Base-by-base conservation (phyloP, 2,113 vertebrate species). In the Fukomys damarensis region DNA sequence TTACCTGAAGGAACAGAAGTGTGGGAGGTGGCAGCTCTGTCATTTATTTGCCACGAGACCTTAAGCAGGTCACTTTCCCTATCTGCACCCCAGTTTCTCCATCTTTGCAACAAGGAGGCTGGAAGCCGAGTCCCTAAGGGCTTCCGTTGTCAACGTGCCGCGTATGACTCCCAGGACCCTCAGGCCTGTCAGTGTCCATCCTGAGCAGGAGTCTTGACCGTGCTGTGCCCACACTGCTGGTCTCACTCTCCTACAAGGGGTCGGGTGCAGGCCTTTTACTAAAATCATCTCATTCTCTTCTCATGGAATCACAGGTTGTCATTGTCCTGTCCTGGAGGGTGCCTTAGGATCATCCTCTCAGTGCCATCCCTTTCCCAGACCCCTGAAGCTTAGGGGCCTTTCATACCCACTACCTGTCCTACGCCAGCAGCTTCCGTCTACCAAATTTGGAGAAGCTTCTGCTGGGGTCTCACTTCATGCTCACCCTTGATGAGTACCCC, bases 221-320 rank as follows among this genome's bases (percentile, higher is more conserved):
- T 13, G 65, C 46, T 28, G 43, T 12, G 49, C 11, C 28, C n/a
- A 89, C 38, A 65, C 17, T 24, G 54, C 0, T n/a, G 14, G 26
- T 35, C 81, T 89, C 52, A 9, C n/a, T 38, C 30, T 76, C 32
- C 65, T 76, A 22, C 3, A 20, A 77, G 24, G 30, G 17, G 0
- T 65, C 56, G 96, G 82, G 63, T 65, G n/a, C 28, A 91, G 66
- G 54, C 22, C n/a, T 96, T 87, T 54, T 54, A 91, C 63, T 85
- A 87, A 89, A 41, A 61, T 46, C 54, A 59, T 72, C 61, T 94
- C 61, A 49, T 83, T 74, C 14, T 35, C 77, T 24, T 66, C 56
- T 49, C 58, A 87, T 5, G 90, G 70, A 86, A 56, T 54, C 66
- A 30, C 87, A 88, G 30, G 38, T 16, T 88, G 49, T 0, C 28